Percentiles rank a stretch among this genome's conserved stretches.
phyloP scores from a whole-genome alignment of 2,888 invertebrate genomes.

The Phortica magna region DNA sequence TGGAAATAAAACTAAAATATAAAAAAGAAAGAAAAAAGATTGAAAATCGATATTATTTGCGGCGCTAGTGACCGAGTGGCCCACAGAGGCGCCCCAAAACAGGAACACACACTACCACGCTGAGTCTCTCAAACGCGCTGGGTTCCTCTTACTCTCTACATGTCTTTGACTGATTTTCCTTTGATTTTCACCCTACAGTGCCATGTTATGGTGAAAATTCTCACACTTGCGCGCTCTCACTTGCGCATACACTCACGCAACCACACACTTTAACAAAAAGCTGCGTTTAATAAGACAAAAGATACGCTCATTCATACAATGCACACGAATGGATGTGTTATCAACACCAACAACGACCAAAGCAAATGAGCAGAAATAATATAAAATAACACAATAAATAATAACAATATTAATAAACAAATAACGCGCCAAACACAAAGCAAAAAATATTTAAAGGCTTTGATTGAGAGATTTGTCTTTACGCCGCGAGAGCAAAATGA shows the following conservation, averaged over 20 bases:
- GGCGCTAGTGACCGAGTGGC: constrained; percentile 65
- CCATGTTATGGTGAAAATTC: constrained; percentile 63
- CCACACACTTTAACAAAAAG: neutral
- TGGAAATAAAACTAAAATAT: constrained; percentile 2
- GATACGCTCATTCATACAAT: constrained; percentile 5
- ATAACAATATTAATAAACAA: constrained; percentile 54
- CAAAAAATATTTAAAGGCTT: constrained; percentile 47
- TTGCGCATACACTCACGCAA: neutral
- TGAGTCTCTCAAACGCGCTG: neutral
- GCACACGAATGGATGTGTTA: constrained; percentile 56
- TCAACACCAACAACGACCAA: constrained; percentile 47
- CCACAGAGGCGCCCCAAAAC: constrained; percentile 48
- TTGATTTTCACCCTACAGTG: constrained; percentile 37
- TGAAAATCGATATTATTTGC: constrained; percentile 68
- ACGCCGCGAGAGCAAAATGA: neutral
- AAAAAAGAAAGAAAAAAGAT: constrained; percentile 16
- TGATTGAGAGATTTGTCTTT: constrained; percentile 51
- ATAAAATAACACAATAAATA: constrained; percentile 22
- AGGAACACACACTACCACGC: neutral
- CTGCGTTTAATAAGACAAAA: neutral
- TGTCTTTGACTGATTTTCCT: constrained; percentile 36
- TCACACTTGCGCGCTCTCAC: constrained; percentile 44
- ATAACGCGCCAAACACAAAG: constrained; percentile 45
- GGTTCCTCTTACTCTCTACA: constrained; percentile 33
- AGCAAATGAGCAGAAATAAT: constrained; percentile 7